Evolutionary conservation across 2,888 invertebrate species (phyloP), one percentile per base, ranked within the genome.

Genomic region (Oscheius sp.): DNA sequence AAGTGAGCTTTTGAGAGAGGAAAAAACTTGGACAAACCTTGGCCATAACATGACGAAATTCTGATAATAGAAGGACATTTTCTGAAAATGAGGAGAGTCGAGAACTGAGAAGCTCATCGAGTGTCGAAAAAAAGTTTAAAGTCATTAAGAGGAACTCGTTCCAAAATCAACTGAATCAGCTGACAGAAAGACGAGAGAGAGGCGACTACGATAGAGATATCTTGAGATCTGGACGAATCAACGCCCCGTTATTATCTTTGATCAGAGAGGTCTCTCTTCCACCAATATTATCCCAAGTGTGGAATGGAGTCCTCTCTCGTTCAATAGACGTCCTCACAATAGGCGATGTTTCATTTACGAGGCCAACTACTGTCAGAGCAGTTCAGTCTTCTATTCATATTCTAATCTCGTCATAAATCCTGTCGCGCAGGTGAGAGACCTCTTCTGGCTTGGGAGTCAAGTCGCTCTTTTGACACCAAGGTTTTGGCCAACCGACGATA

Each of bases 391-490:
- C 55, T 33, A 55, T 55, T 55, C 55, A 55, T 55, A 55, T 55
- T 55, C 55, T 55, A 55, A 55, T 55, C 55, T 33, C 55, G 55
- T 55, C 55, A 55, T 55, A 55, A 55, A 55, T 55, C 55, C 37
- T 25, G 2, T 20, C 12, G 48, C 25, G 48, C 42, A 48, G 48
- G 48, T 48, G 48, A 48, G 25, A 37, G 15, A 37, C 15, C 37
- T 37, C 37, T 37, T 37, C 37, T 37, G 37, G 15, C 37, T 15
- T 37, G n/a, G n/a, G n/a, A n/a, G n/a, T n/a, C n/a, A n/a, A n/a
- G n/a, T 17, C 42, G 42, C 42, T 12, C n/a, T 42, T 42, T n/a
- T 42, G 42, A 4, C 42, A 15, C 12, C 42, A n/a, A n/a, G n/a
- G n/a, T n/a, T n/a, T n/a, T n/a, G n/a, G n/a, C n/a, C n/a, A n/a